A percentile compares a stretch with the other conserved stretches of the same genome.
Evolutionary conservation across 2,888 invertebrate species (phyloP).

Genomic region (Blastobasis adustella): DNA sequence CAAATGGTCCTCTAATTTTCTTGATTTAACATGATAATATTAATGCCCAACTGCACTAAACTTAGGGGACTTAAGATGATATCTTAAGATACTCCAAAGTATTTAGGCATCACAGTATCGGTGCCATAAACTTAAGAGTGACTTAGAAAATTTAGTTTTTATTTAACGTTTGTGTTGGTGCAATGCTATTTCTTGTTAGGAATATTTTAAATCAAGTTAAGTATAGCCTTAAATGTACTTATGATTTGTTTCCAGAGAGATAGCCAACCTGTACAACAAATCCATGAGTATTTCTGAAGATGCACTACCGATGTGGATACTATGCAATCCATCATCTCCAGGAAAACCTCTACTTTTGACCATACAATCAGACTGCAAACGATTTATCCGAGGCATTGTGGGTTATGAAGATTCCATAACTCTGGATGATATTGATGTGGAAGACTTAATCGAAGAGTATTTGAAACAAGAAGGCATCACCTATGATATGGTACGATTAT

Average conservation of each 20-base stretch:
- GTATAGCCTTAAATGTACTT: too few species aligned
- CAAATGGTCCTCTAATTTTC: too few species aligned
- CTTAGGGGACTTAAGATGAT: too few species aligned
- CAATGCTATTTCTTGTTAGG: too few species aligned
- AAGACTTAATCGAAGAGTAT: conserved; percentile 40
- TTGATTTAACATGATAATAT: too few species aligned
- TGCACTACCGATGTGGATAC: conserved; percentile 51
- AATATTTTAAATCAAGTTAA: too few species aligned
- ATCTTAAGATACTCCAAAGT: too few species aligned
- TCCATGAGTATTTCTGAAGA: conserved; percentile 34
- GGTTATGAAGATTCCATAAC: conserved; percentile 37
- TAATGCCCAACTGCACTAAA: too few species aligned
- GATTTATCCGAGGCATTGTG: conserved; percentile 56
- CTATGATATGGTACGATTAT: conserved; percentile 37
- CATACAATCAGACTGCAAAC: conserved; percentile 42
- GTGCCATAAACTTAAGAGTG: too few species aligned
- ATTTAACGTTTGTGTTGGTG: too few species aligned
- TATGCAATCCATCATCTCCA: conserved; percentile 49
- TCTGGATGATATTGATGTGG: conserved; percentile 53
- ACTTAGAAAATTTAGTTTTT: too few species aligned
- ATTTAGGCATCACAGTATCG: too few species aligned
- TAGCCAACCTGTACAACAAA: conserved; percentile 52
- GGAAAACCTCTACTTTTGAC: conserved; percentile 52
- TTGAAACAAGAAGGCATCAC: conserved; percentile 35
- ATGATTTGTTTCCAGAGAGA: conserved; percentile 38